Base-by-base conservation (phyloP, 2,113 vertebrate species). In the Anoura caudifer region DNA sequence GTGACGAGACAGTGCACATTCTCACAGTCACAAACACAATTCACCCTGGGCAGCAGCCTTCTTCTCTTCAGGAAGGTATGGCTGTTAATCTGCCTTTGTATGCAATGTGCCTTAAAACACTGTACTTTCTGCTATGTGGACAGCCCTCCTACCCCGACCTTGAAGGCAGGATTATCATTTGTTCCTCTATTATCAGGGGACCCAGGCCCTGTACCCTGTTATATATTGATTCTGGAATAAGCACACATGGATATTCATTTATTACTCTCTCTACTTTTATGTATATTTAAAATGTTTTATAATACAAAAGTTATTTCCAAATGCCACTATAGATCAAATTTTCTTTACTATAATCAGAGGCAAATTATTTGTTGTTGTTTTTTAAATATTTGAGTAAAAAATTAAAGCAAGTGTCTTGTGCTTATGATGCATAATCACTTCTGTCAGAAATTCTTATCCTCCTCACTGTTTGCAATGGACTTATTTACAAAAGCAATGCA, bases 401-500 rank as follows among this genome's bases (percentile, higher is more conserved):
- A 13, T 12, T 14, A 73, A 95, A 92, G 38, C 12, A 3, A 33
- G 24, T 0, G 5, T 43, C 3, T 79, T 61, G 7, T 41, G 43
- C 0, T 13, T 83, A 90, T n/a, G 3, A 13, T 20, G 7, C 5
- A 73, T 0, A 69, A 6, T 45, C 50, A 81, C 36, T 87, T 82
- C 38, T 87, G 4, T 33, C 36, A 90, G 59, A n/a, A 90, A n/a
- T 1, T 89, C 95, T 97, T 85, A 88, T 14, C 73, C 67, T 70
- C 33, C 45, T 54, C 24, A 85, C 5, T 80, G 14, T 85, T 98
- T 92, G 47, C 8, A 41, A 28, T 76, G 28, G 92, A 52, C 81
- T 97, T 0, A 72, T 41, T 97, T 98, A 90, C 28, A 87, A 69
- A 94, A 93, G 33, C 63, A 72, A 3, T 95, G 80, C 85, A 24